These are phyloP conservation scores for Sylvilagus floridanus DNA, from an alignment of 2,797 vertebrate species.

Conservation along the genomic window DNA sequence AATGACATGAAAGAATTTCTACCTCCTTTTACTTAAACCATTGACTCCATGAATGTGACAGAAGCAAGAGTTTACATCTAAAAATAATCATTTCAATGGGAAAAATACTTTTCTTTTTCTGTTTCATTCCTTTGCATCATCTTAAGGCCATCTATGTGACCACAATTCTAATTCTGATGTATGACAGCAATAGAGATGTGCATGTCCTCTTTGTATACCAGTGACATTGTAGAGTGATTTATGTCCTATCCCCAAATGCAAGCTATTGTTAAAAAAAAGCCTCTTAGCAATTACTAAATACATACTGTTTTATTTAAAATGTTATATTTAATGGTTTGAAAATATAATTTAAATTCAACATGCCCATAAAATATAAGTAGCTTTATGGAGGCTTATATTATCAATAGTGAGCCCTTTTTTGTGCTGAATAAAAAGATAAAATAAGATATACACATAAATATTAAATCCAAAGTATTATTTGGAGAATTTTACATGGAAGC, in stretches of 20 bases:
- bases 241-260: background rate
- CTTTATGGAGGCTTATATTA: background rate
- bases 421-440: background rate
- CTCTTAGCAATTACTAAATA: conserved; percentile 6
- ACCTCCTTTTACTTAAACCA: conserved; percentile 61
- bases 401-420: background rate
- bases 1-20: conserved; percentile 53
- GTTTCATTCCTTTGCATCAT: conserved; percentile 61
- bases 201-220: conserved; percentile 53
- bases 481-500: background rate
- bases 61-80: conserved; percentile 51
- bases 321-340: conserved; percentile 28
- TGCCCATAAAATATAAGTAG: background rate
- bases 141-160: conserved; percentile 26
- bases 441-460: background rate
- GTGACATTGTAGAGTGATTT: conserved; percentile 46
- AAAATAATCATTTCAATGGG: conserved; percentile 61
- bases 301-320: background rate
- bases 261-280: background rate
- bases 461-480: conserved; percentile 35
- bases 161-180: conserved; percentile 65
- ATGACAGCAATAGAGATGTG: conserved; percentile 59
- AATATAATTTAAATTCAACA: conserved; percentile 5
- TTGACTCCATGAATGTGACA: conserved; percentile 37
- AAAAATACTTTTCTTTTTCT: conserved; percentile 62